Conservation (phyloP, 2,113 vertebrate genomes). For the Furnarius figulus region DNA sequence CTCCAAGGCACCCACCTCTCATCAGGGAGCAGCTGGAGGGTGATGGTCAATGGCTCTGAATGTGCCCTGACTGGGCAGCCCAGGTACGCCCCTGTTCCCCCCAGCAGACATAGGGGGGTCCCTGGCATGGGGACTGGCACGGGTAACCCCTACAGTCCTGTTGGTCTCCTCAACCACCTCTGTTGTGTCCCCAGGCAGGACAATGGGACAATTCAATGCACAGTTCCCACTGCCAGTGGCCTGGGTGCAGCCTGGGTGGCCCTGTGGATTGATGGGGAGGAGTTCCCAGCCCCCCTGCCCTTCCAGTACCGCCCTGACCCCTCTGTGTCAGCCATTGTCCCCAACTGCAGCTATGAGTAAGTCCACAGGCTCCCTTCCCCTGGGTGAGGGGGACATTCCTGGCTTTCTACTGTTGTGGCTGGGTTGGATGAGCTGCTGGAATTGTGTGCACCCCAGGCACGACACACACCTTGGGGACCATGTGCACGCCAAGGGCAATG, state of each 20-base stretch:
- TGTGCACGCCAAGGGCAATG: too few species aligned
- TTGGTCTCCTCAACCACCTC: background rate
- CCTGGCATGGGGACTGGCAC: accelerated
- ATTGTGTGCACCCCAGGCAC: accelerated
- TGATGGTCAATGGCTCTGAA: slow-evolving; percentile 81
- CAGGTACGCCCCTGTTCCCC: background rate
- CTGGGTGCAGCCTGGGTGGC: slow-evolving; percentile 17
- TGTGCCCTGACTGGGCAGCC: slow-evolving; percentile 57
- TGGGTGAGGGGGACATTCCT: background rate
- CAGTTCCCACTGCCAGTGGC: background rate
- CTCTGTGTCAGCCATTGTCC: slow-evolving; percentile 72
- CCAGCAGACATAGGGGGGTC: accelerated
- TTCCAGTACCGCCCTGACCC: slow-evolving; percentile 89
- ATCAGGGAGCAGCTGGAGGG: slow-evolving; percentile 79
- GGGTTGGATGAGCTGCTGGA: background rate
- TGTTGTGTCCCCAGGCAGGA: slow-evolving; percentile 27
- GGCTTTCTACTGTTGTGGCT: background rate
- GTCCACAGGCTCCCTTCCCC: background rate
- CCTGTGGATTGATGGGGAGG: slow-evolving; percentile 84
- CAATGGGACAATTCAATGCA: slow-evolving; percentile 44
- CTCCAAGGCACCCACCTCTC: slow-evolving; percentile 81
- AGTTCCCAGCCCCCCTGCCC: slow-evolving; percentile 75
- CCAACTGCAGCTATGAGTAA: slow-evolving; percentile 85
- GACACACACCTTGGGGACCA: background rate
- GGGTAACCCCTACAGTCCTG: accelerated